Base-by-base conservation (phyloP, 1,140 invertebrate genomes). In the Drosophila cardini region DNA sequence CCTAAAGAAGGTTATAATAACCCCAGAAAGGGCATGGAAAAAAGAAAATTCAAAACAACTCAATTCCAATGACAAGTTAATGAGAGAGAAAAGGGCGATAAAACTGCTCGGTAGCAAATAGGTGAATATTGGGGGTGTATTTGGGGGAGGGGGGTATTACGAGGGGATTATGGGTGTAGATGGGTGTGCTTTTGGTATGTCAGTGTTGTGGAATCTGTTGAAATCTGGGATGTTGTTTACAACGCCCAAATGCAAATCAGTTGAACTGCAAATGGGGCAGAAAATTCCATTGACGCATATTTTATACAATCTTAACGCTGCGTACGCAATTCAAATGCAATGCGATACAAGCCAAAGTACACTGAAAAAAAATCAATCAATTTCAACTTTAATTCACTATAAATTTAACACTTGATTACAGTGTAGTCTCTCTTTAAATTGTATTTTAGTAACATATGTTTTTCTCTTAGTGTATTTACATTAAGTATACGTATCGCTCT, bases 261-360 rank as follows among this genome's bases (percentile, higher is more conserved):
- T 16, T 34, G 30, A 72, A 72, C 52, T 57, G 62, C 62, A 72
- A 72, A 72, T 72, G 69, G 53, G 62, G 52, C 69, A 65, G 36
- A 48, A 72, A 72, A 72, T 72, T 72, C 61, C 61, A 64, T 50
- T 65, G 32, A 50, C 38, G 69, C 69, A 72, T 72, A 72, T 72
- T 72, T 71, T 64, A 71, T 64, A 64, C 67, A 34, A 60, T 38
- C 42, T 40, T 50, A 26, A 7, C 42, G 30, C 32, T 15, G 18
- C 48, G 32, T 34, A 45, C 42, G 42, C 40, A 71, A 65, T 65
- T 72, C 62, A 67, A 72, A 72, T 72, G 62, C 69, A 72, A 67
- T 72, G 50, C 60, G 60, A 71, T 56, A 34, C 16, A 64, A 40
- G 1, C 36, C 36, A 38, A 38, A 2, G 38, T 40, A 26, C 21